Evolutionary conservation across 2,113 vertebrate genomes (phyloP).

Genomic region (Raphicerus campestris): DNA sequence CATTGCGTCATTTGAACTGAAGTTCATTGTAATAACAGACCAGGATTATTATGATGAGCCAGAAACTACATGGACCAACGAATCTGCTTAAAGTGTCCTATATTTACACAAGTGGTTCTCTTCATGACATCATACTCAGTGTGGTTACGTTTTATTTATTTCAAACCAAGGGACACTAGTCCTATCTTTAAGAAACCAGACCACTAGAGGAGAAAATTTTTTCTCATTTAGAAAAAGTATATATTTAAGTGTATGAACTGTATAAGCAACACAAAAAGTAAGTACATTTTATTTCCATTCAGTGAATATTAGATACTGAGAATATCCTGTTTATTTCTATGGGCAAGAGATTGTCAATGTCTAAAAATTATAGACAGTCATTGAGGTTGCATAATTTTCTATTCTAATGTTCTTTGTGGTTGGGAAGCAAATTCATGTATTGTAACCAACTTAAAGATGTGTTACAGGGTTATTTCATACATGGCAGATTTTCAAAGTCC

Average conservation of each 20-base stretch:
- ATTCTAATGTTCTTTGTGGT: constrained; percentile 57
- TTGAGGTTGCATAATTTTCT: constrained; percentile 32
- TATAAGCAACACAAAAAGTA: background rate
- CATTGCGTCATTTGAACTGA: background rate
- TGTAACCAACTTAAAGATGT: constrained; percentile 55
- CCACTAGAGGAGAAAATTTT: background rate
- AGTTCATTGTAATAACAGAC: background rate
- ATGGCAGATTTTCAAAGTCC: constrained; percentile 79
- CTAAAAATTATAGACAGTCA: constrained; percentile 36
- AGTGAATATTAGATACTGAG: background rate
- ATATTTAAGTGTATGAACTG: background rate
- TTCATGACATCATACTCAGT: background rate
- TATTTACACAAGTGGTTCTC: background rate
- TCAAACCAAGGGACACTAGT: constrained; percentile 27
- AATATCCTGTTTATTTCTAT: background rate
- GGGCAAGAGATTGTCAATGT: constrained; percentile 30
- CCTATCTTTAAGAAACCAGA: background rate
- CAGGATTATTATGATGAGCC: background rate
- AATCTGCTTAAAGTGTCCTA: background rate
- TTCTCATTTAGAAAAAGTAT: constrained; percentile 17
- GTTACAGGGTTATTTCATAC: constrained; percentile 76
- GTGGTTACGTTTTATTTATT: background rate
- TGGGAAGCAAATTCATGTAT: constrained; percentile 65
- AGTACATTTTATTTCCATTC: background rate
- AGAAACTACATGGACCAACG: background rate